Base-by-base conservation (phyloP, 2,797 vertebrate species). In the Cossypha niveicapilla region DNA sequence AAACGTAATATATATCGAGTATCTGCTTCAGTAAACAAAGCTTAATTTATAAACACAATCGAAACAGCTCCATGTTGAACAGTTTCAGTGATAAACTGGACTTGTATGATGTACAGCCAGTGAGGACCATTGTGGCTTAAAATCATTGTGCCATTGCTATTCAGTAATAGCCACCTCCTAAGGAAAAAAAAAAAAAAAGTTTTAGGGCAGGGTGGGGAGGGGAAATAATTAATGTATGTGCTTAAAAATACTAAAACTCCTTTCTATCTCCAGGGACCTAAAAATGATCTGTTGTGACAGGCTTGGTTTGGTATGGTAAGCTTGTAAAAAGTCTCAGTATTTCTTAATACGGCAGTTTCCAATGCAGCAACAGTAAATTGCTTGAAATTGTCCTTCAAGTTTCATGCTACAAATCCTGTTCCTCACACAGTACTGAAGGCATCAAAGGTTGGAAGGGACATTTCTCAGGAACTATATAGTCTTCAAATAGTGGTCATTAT, bases 11-110 rank as follows among this genome's bases (percentile, higher is more conserved):
- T 96, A 97, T 96, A 97, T 96, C 88, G 96, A 98, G 96, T 97
- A 97, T 95, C 96, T 97, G 95, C 96, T 98, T 97, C 96, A 96
- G 95, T 97, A 98, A 98, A 98, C 96, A 97, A 97, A 98, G 94
- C 94, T 97, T 98, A 97, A 96, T 93, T 97, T 96, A 98, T 97
- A 97, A 98, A 97, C 96, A 97, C 96, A 98, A 97, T 94, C 77
- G 95, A 96, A 98, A 98, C 96, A 94, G 97, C 96, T 97, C 94
- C 81, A 93, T 95, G 95, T 96, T 97, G 96, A 94, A 97, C 94
- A 96, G 93, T 97, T 97, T 97, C 96, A 97, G 96, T 96, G 96
- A 96, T 95, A 96, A 96, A 97, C 96, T 97, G 97, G 95, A 91
- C 94, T 94, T 83, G 95, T 92, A 90, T 96, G 91, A 97, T 93